Conservation (phyloP, 2,113 vertebrate species). For the Elaphurus davidianus region DNA sequence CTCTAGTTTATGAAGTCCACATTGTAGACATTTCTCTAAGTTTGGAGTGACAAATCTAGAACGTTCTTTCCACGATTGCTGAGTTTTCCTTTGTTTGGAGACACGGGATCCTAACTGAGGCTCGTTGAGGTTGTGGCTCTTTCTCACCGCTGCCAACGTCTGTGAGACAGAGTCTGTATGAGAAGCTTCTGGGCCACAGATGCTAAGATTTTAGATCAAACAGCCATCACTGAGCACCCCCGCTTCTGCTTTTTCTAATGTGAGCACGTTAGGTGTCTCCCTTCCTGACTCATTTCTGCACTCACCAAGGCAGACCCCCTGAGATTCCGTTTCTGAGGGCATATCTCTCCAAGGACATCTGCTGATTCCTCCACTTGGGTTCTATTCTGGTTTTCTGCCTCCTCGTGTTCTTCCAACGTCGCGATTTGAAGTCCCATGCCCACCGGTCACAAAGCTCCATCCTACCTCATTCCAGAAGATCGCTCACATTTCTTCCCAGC, state of each 20-base stretch:
- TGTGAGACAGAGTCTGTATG: rapidly evolving
- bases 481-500: neutral
- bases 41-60: neutral
- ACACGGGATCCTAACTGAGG: neutral
- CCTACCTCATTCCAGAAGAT: neutral
- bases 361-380: neutral
- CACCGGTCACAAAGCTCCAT: neutral
- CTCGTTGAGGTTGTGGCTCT: rapidly evolving
- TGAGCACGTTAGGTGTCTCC: rapidly evolving
- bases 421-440: neutral
- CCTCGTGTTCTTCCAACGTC: neutral
- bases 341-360: rapidly evolving
- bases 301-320: neutral
- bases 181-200: neutral
- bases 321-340: neutral
- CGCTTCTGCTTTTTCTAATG: neutral
- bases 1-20: neutral
- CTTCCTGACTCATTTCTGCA: neutral
- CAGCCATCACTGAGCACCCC: rapidly evolving
- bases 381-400: neutral
- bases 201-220: neutral
- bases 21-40: neutral
- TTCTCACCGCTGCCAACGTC: neutral
- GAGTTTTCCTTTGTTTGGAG: neutral
- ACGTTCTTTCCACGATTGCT: rapidly evolving